These are phyloP conservation scores for Stomorhina lunata DNA, from an alignment of 2,888 invertebrate genomes.

Conservation along the genomic window DNA sequence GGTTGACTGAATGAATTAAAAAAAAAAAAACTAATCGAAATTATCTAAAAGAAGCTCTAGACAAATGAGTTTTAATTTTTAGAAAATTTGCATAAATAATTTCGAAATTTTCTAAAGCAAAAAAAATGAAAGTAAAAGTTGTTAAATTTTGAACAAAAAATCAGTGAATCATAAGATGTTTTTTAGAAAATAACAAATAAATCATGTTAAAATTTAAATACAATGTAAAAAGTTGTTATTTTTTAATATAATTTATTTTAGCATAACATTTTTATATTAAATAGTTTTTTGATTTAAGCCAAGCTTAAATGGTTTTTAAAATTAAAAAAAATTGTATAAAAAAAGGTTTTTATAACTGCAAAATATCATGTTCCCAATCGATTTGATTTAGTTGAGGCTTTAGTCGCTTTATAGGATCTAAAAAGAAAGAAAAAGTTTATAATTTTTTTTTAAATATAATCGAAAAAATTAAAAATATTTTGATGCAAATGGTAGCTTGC, in stretches of 20 bases:
- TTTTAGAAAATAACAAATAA: not conserved
- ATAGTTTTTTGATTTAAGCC: not conserved
- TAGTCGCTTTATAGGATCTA: constrained; percentile 83
- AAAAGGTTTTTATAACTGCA: constrained; percentile 63
- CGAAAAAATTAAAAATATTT: no score
- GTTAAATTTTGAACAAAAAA: not conserved
- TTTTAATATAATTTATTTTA: constrained; percentile 12
- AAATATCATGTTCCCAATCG: constrained; percentile 82
- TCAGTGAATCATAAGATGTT: constrained; percentile 17
- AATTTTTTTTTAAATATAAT: not conserved
- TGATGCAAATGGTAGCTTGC: no score
- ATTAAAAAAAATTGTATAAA: not conserved
- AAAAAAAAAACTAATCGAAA: not conserved
- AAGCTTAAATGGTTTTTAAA: not conserved
- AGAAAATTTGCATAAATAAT: constrained; percentile 52
- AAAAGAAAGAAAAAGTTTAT: constrained; percentile 73
- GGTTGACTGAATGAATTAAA: constrained; percentile 38
- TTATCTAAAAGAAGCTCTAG: not conserved
- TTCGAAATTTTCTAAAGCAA: constrained; percentile 4
- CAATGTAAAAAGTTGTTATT: not conserved
- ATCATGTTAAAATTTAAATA: not conserved
- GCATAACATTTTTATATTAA: constrained; percentile 20
- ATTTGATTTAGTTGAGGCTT: constrained; percentile 82
- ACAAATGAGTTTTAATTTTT: not conserved
- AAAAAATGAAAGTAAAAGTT: constrained; percentile 37